Evolutionary conservation across 2,113 vertebrate species (phyloP).

Genomic region (Brienomyrus longianalis): DNA sequence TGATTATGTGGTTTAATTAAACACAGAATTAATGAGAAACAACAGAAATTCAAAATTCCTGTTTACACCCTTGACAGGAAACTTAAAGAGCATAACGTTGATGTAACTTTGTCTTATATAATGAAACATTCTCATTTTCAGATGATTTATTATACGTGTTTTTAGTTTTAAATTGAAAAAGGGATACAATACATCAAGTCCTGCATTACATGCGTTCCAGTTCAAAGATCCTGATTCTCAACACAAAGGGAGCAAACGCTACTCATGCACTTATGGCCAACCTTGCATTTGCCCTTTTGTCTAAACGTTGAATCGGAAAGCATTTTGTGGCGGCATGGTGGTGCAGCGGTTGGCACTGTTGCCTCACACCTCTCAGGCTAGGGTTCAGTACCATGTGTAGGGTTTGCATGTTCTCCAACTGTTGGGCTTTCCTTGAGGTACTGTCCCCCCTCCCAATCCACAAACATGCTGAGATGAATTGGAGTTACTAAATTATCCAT

Average conservation of each 20-base stretch:
- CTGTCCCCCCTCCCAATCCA: neutral
- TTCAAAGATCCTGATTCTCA: neutral
- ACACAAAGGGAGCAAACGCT: neutral
- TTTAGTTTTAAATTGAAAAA: neutral
- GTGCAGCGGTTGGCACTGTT: neutral
- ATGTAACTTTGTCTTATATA: neutral
- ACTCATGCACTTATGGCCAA: neutral
- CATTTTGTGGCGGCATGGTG: neutral
- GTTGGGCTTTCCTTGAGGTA: neutral
- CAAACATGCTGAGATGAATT: neutral
- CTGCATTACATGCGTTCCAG: neutral
- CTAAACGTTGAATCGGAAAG: neutral
- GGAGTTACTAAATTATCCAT: neutral
- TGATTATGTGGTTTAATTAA: neutral
- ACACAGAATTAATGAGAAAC: neutral
- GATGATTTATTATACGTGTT: neutral
- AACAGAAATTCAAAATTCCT: neutral
- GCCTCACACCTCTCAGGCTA: neutral
- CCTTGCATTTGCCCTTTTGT: neutral
- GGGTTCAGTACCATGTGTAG: neutral
- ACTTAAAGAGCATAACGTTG: neutral
- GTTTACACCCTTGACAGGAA: neutral
- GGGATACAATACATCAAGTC: neutral
- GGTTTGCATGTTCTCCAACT: neutral
- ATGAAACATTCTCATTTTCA: neutral